Percentiles rank a stretch among this genome's conserved stretches.
phyloP scores from a whole-genome alignment of 2,888 invertebrate genomes.

The Caenorhabditis doughertyi region DNA sequence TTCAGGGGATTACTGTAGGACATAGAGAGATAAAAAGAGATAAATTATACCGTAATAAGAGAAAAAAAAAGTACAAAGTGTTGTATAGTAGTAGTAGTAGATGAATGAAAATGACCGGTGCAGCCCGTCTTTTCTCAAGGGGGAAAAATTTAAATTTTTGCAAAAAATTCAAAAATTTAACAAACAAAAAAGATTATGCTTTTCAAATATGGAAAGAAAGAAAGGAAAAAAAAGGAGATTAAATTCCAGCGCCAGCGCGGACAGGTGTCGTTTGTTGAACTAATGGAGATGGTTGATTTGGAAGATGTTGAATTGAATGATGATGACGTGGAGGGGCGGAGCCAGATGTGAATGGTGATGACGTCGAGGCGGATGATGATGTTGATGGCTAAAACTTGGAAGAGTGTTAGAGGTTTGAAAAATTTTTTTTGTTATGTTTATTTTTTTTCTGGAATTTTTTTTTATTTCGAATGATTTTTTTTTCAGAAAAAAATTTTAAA shows the following conservation, averaged over 20 bases:
- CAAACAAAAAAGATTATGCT: constrained; percentile 15
- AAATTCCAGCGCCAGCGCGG: constrained; percentile 56
- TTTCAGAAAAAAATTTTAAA: no score
- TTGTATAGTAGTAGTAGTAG: neutral
- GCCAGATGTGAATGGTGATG: neutral
- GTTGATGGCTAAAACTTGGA: neutral
- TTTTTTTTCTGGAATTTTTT: no score
- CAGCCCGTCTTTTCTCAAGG: no score
- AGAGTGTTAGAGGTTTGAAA: neutral
- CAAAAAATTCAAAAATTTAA: neutral
- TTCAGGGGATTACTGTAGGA: no score
- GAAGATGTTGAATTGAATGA: constrained; percentile 23
- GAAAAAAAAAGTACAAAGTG: constrained; percentile 7
- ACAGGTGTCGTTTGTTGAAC: constrained; percentile 59
- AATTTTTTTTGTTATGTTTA: no score
- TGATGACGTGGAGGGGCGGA: constrained; percentile 31
- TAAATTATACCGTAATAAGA: neutral
- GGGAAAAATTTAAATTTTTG: no score
- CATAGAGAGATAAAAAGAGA: neutral
- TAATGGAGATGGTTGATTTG: constrained; percentile 45
- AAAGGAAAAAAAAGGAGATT: neutral
- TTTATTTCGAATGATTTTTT: no score
- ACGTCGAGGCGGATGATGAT: neutral
- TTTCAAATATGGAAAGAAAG: constrained; percentile 11
- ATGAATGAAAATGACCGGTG: constrained; percentile 6